Evolutionary conservation across 2,888 invertebrate genomes (phyloP).

Genomic region (Eudasyphora cyanicolor): DNA sequence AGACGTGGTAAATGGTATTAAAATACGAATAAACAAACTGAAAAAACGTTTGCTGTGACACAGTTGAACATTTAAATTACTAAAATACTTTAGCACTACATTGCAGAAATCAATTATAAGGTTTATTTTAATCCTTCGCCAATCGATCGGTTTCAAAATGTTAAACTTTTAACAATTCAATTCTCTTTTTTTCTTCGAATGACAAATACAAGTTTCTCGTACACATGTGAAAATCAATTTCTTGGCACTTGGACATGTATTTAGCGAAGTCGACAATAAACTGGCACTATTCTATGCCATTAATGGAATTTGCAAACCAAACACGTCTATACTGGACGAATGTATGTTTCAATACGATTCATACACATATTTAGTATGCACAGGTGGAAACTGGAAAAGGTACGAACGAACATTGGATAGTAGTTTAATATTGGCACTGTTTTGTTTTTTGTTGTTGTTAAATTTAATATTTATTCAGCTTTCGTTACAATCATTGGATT

Average conservation of each 20-base stretch:
- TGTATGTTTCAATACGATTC: conserved; percentile 35
- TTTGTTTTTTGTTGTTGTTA: neutral
- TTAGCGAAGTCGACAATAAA: neutral
- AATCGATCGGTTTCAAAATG: no score
- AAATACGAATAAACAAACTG: no score
- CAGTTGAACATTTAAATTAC: no score
- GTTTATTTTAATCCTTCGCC: no score
- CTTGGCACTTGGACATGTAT: neutral
- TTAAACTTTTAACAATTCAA: no score
- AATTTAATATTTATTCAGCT: neutral
- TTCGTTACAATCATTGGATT: neutral
- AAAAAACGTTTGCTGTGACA: no score
- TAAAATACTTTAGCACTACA: no score
- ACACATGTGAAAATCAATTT: neutral
- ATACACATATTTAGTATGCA: conserved; percentile 55
- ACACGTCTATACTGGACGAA: conserved; percentile 48
- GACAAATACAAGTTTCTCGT: no score
- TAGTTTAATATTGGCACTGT: conserved; percentile 16
- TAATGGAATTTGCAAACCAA: conserved; percentile 42
- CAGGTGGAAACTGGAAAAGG: conserved; percentile 37
- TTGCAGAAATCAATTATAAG: no score
- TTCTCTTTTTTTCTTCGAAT: no score
- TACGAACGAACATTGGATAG: neutral
- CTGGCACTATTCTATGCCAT: neutral
- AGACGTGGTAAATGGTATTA: no score